A percentile compares a stretch with the other conserved stretches of the same genome.
Evolutionary conservation across 2,797 vertebrate species (phyloP).

Genomic region (Lepilemur ruficaudatus): DNA sequence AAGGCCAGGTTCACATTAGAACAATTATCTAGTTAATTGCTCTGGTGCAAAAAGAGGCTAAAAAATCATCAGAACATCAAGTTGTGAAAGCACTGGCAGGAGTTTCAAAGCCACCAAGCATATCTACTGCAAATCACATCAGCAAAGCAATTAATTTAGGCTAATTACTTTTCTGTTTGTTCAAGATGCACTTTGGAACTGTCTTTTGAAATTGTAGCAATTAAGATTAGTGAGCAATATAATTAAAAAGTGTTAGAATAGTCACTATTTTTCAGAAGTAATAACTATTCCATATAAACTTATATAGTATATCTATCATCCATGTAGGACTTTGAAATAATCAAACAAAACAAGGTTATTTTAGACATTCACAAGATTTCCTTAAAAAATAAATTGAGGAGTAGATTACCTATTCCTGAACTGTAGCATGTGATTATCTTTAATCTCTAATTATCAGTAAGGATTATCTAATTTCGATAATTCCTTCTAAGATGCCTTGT

Average conservation of each 20-base stretch:
- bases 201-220: constrained; percentile 64
- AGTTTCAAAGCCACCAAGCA: constrained; percentile 21
- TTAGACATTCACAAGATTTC: neutral
- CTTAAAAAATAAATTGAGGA: neutral
- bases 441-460: neutral
- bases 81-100: constrained; percentile 54
- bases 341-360: constrained; percentile 25
- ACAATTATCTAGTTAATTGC: constrained; percentile 78
- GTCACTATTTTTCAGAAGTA: constrained; percentile 51
- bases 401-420: neutral
- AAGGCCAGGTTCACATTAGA: constrained; percentile 69
- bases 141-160: constrained; percentile 76
- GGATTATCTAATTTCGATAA: neutral
- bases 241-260: constrained; percentile 63
- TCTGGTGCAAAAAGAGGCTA: constrained; percentile 68
- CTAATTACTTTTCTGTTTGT: constrained; percentile 80
- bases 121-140: constrained; percentile 67
- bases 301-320: neutral
- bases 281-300: constrained; percentile 32
- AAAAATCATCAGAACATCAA: constrained; percentile 66
- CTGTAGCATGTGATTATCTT: neutral
- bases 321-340: constrained; percentile 26
- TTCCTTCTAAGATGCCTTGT: neutral
- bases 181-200: constrained; percentile 74
- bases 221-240: constrained; percentile 73